Evolutionary conservation across 2,888 invertebrate species (phyloP).

Genomic region (Suillia variegata): DNA sequence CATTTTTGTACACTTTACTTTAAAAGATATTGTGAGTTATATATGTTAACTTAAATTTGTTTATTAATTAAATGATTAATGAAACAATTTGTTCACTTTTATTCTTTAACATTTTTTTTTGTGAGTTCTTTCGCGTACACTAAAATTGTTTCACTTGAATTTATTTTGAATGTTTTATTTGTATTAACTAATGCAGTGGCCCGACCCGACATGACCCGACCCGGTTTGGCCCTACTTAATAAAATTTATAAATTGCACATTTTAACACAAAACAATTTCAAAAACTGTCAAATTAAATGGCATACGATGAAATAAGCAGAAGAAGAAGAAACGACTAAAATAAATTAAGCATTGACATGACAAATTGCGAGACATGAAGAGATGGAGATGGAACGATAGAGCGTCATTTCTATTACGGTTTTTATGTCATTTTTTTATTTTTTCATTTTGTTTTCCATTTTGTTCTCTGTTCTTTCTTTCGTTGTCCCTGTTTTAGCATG

Average conservation of each 20-base stretch:
- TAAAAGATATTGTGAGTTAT: too few relatives aligned
- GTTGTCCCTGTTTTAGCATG: not conserved
- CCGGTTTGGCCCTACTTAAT: not conserved
- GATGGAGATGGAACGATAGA: constrained; percentile 1
- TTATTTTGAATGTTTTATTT: too few relatives aligned
- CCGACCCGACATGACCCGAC: too few relatives aligned
- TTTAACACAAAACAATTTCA: not conserved
- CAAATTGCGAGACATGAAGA: constrained; percentile 17
- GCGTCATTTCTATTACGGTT: constrained; percentile 1
- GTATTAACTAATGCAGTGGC: too few relatives aligned
- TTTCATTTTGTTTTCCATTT: constrained; percentile 4
- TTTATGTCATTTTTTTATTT: not conserved
- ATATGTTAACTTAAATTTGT: too few relatives aligned
- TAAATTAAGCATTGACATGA: constrained; percentile 17
- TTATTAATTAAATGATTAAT: too few relatives aligned
- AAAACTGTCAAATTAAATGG: not conserved
- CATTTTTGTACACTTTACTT: too few relatives aligned
- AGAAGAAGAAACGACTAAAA: not conserved
- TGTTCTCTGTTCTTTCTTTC: not conserved
- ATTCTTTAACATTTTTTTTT: too few relatives aligned
- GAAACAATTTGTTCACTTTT: too few relatives aligned
- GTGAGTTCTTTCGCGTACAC: too few relatives aligned
- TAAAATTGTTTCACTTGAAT: too few relatives aligned
- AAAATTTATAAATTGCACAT: not conserved
- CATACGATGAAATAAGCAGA: not conserved